Conservation (phyloP, 2,888 invertebrate genomes). For the Ochropacha duplaris region DNA sequence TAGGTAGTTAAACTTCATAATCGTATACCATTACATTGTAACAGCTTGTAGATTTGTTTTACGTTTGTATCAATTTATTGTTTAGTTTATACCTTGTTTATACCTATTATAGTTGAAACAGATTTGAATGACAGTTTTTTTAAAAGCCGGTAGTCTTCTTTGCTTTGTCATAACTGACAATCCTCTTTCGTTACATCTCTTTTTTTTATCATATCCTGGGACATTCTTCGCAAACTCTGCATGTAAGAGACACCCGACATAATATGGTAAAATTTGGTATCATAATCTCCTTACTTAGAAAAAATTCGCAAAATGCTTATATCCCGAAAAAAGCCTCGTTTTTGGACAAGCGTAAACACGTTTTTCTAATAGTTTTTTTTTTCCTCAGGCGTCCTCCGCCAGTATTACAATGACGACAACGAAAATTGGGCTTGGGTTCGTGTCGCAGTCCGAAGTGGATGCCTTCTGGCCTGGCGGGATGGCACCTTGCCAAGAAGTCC, state of each 20-base stretch:
- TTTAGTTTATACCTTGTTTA: not conserved
- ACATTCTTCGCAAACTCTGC: too few species aligned
- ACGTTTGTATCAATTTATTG: not conserved
- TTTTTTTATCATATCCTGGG: too few species aligned
- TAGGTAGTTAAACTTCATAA: not conserved
- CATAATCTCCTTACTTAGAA: too few species aligned
- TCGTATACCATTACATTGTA: not conserved
- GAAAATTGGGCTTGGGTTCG: slow-evolving; percentile 75
- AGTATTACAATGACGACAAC: slow-evolving; percentile 70
- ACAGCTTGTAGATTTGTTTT: not conserved
- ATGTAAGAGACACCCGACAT: too few species aligned
- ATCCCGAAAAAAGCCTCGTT: too few species aligned
- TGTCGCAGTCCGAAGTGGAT: slow-evolving; percentile 69
- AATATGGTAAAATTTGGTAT: too few species aligned
- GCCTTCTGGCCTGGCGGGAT: slow-evolving; percentile 75
- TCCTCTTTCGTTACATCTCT: not conserved
- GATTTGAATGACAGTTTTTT: not conserved
- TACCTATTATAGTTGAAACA: too few species aligned
- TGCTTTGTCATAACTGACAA: not conserved
- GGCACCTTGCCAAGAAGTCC: slow-evolving; percentile 73
- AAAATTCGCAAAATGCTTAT: too few species aligned
- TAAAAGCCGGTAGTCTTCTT: not conserved
- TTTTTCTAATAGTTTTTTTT: slow-evolving; percentile 9
- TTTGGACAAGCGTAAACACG: not conserved
- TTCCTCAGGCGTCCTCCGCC: slow-evolving; percentile 68